Percentiles rank a stretch among this genome's conserved stretches.
Conservation (phyloP, 1,140 invertebrate species). For the Triops longicaudatus region DNA sequence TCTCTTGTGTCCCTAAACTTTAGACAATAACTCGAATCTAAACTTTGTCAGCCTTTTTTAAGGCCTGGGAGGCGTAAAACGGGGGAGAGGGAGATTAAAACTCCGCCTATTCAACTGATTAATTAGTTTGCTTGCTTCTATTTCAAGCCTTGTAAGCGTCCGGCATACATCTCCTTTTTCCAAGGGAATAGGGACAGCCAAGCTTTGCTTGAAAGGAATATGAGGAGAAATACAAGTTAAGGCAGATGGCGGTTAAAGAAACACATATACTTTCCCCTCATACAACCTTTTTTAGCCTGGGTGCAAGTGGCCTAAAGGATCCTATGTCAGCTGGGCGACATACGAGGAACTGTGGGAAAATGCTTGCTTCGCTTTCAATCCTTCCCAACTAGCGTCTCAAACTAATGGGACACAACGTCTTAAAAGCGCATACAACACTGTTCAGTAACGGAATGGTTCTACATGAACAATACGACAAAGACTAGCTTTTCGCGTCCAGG, state of each 20-base stretch:
- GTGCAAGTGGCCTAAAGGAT: slow-evolving; percentile 2
- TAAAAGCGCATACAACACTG: background rate
- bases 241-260: slow-evolving; percentile 5
- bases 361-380: background rate
- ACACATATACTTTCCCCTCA: background rate
- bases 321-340: slow-evolving; percentile 5
- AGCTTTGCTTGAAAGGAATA: background rate
- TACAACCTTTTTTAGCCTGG: background rate
- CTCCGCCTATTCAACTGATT: background rate
- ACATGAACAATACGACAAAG: background rate
- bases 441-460: background rate
- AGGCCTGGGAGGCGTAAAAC: too few species aligned
- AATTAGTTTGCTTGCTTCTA: background rate
- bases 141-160: background rate
- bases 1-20: background rate
- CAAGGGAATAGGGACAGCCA: background rate
- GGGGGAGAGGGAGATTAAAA: background rate
- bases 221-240: background rate
- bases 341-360: slow-evolving; percentile 11
- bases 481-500: background rate
- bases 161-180: background rate
- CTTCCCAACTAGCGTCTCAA: slow-evolving; percentile 7
- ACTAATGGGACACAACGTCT: background rate
- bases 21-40: too few species aligned
- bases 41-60: too few species aligned